A percentile compares a stretch with the other conserved stretches of the same genome.
Conservation (phyloP, 2,113 vertebrate species). For the Tylochromis polylepis region DNA sequence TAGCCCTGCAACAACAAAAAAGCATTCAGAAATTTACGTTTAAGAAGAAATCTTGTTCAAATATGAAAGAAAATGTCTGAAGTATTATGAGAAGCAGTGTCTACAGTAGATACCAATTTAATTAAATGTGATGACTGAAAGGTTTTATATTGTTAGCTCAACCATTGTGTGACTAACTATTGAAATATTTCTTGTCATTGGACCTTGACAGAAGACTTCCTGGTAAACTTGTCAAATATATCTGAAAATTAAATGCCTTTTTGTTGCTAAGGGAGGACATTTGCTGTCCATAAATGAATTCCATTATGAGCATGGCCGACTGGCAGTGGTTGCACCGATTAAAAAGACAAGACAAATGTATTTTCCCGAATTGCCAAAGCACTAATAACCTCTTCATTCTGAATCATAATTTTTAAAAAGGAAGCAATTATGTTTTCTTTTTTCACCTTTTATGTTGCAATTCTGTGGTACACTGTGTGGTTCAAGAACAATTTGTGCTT, state of each 20-base stretch:
- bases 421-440: background rate
- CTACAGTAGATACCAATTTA: background rate
- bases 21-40: background rate
- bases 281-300: background rate
- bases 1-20: background rate
- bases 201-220: background rate
- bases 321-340: background rate
- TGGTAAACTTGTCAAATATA: background rate
- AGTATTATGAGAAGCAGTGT: background rate
- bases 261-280: background rate
- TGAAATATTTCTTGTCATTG: background rate
- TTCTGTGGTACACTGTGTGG: background rate
- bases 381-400: background rate
- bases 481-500: background rate
- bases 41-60: background rate
- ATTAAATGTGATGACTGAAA: slow-evolving; percentile 8
- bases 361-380: background rate
- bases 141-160: background rate
- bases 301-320: background rate
- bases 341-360: background rate
- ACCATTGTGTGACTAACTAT: background rate
- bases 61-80: background rate
- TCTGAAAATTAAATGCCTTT: background rate
- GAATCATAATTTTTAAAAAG: background rate
- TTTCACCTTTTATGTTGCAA: background rate